A percentile compares a stretch with the other conserved stretches of the same genome.
phyloP scores from a whole-genome alignment of 2,113 vertebrate genomes.

The Athene cunicularia region DNA sequence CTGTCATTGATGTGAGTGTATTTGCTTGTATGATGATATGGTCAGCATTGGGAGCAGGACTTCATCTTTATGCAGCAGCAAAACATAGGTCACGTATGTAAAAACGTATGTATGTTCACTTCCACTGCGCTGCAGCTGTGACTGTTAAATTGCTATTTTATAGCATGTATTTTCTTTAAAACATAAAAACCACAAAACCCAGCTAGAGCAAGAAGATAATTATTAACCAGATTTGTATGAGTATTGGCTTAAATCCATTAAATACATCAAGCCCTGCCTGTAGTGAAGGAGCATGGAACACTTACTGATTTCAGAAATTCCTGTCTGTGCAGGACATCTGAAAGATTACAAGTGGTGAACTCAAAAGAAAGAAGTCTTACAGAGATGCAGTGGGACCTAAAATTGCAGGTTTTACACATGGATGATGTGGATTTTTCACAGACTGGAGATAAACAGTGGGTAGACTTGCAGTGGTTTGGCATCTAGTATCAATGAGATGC shows the following conservation, averaged over 20 bases:
- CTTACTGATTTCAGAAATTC: background rate
- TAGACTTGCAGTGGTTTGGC: background rate
- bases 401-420: background rate
- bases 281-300: background rate
- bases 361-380: background rate
- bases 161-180: background rate
- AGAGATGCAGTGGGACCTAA: background rate
- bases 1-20: background rate
- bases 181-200: background rate
- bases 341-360: background rate
- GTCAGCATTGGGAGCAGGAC: background rate
- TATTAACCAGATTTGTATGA: background rate
- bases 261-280: background rate
- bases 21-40: background rate
- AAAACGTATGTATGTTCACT: no score
- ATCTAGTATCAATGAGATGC: background rate
- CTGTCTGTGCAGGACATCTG: background rate
- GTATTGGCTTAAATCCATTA: background rate
- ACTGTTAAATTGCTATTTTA: background rate
- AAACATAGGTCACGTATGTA: background rate
- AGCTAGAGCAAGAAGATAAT: background rate
- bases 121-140: background rate
- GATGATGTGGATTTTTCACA: background rate
- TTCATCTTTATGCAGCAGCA: background rate
- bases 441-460: background rate